phyloP scores from a whole-genome alignment of 2,888 invertebrate species.

The Pyrochroa serraticornis region DNA sequence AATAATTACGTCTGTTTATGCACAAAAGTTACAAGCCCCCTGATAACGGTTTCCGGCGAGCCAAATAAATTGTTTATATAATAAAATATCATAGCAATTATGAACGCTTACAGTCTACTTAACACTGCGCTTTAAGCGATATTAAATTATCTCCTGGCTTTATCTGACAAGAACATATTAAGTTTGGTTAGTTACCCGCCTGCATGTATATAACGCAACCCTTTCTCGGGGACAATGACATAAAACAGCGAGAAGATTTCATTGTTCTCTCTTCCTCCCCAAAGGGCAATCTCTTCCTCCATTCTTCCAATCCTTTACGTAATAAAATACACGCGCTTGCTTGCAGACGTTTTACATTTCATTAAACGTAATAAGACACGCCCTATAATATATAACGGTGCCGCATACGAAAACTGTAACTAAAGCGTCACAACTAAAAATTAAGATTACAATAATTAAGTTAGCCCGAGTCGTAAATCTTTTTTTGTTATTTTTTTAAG shows the following conservation, averaged over 20 bases:
- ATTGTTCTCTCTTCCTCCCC: slow-evolving; percentile 43
- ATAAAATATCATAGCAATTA: slow-evolving; percentile 11
- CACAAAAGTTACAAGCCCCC: too few species aligned
- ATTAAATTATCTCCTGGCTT: slow-evolving; percentile 30
- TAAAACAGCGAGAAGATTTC: slow-evolving; percentile 43
- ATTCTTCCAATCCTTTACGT: slow-evolving; percentile 49
- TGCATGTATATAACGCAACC: slow-evolving; percentile 35
- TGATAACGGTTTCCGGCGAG: too few species aligned
- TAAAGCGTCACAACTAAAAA: slow-evolving; percentile 18
- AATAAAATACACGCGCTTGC: slow-evolving; percentile 51
- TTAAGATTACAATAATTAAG: slow-evolving; percentile 19
- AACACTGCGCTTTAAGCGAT: slow-evolving; percentile 24
- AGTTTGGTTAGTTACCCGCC: slow-evolving; percentile 30
- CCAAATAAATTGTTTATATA: neutral
- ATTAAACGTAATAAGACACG: slow-evolving; percentile 40
- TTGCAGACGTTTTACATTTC: slow-evolving; percentile 52
- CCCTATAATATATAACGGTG: slow-evolving; percentile 15
- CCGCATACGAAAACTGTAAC: slow-evolving; percentile 7
- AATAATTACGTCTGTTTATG: too few species aligned
- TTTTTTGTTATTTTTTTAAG: neutral
- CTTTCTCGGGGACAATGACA: slow-evolving; percentile 40
- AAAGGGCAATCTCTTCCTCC: slow-evolving; percentile 47
- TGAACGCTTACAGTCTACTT: slow-evolving; percentile 11
- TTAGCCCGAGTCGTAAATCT: neutral
- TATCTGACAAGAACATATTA: slow-evolving; percentile 31